phyloP scores from a whole-genome alignment of 2,888 invertebrate genomes.

The Trachelus iudaicus region DNA sequence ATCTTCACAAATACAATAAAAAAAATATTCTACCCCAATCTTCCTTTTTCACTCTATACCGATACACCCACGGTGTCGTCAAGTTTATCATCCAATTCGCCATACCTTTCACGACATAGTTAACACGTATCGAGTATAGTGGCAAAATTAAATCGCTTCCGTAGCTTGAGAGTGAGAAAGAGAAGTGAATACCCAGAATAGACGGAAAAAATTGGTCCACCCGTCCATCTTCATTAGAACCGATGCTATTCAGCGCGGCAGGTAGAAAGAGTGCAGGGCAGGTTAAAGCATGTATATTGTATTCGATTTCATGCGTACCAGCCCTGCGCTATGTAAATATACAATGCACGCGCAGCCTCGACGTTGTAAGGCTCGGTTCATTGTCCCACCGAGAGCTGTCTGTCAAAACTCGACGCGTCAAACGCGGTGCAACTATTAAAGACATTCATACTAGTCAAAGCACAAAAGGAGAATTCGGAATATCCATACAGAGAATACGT shows the following conservation, averaged over 20 bases:
- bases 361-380: slow-evolving; percentile 13
- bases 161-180: neutral
- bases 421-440: slow-evolving; percentile 19
- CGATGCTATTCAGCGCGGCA: slow-evolving; percentile 3
- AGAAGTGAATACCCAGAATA: neutral
- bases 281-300: slow-evolving; percentile 9
- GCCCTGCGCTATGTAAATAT: neutral
- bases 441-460: slow-evolving; percentile 15
- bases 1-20: neutral
- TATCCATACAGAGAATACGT: slow-evolving; percentile 15
- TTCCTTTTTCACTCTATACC: neutral
- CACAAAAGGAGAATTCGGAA: slow-evolving; percentile 1
- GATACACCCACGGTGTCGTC: neutral
- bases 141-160: neutral
- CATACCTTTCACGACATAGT: neutral
- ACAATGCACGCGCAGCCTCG: neutral
- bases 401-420: slow-evolving; percentile 49
- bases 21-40: neutral
- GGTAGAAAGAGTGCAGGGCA: slow-evolving; percentile 3
- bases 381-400: slow-evolving; percentile 44
- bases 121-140: neutral
- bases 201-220: neutral
- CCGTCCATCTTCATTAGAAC: slow-evolving; percentile 11
- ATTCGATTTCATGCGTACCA: slow-evolving; percentile 1
- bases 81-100: neutral